Evolutionary conservation across 2,888 invertebrate species (phyloP), one percentile per base, ranked within the genome.

Genomic region (Acanthosepion lycidas): DNA sequence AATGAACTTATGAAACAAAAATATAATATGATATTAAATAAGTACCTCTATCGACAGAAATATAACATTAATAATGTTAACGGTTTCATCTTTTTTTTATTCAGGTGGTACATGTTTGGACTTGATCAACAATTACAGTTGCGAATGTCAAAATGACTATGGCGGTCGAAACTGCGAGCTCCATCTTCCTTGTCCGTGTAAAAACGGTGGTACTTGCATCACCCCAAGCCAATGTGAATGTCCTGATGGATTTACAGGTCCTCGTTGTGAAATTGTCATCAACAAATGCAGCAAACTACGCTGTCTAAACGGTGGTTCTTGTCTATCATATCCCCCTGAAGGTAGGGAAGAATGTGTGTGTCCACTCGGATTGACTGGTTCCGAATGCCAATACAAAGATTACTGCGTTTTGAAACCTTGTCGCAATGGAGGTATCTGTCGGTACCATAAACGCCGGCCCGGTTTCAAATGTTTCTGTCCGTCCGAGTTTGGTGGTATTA

Each of bases 371-470:
- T 94, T 91, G 53, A 94, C 94, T n/a, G 95, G 95, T 91, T 59
- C 95, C 15, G 94, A 95, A 48, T 95, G 95, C 94, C 94, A 95
- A 48, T 94, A 95, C 59, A 95, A 95, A 94, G 95, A 95, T 94
- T 95, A 95, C n/a, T 96, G 96, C 95, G 95, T 95, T 28, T 95
- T 95, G 94, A 95, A 95, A 28, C 95, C 96, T 23, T 96, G 96
- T 95, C 94, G 95, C 92, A 95, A 96, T 95, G 96, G 96, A 48
- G 96, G 96, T 0, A 95, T 94, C 48, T 96, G 96, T 94, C 96
- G 96, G 95, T 95, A 95, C 28, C 95, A 96, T 94, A 95, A 95
- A 26, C 95, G 95, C 18, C 94, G 94, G 6, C 59, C 55, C 15
- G 59, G 64, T 28, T 96, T 96, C 95, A 92, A 95, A 92, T 96